A percentile compares a stretch with the other conserved stretches of the same genome.
Conservation (phyloP, 2,797 vertebrate species). For the Phrynocephalus forsythii region DNA sequence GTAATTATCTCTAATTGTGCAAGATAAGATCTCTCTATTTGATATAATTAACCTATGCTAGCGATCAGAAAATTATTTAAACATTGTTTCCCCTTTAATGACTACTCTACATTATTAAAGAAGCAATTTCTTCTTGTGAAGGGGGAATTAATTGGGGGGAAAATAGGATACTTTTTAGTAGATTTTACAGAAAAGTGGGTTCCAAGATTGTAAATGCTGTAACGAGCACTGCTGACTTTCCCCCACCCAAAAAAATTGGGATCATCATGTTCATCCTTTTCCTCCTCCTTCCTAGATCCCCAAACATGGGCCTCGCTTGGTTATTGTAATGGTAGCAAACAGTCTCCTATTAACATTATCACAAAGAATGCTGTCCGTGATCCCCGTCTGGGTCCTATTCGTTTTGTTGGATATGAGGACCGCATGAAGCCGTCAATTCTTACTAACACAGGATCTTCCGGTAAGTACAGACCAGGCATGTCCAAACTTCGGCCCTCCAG, state of each 20-base stretch:
- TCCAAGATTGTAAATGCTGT: background rate
- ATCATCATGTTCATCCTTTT: background rate
- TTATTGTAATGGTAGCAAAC: conserved; percentile 67
- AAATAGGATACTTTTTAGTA: background rate
- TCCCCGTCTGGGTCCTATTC: conserved; percentile 53
- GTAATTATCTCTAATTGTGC: too few relatives aligned
- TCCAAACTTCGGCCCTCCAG: too few relatives aligned
- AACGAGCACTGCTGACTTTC: background rate
- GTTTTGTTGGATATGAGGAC: conserved; percentile 58
- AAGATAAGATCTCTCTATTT: background rate
- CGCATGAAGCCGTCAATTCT: conserved; percentile 1
- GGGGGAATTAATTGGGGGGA: background rate
- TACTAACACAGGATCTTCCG: conserved; percentile 64
- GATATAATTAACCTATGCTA: background rate
- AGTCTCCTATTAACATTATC: conserved; percentile 82
- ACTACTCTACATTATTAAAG: background rate
- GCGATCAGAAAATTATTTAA: background rate
- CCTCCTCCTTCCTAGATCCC: conserved; percentile 40
- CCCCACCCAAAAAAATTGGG: background rate
- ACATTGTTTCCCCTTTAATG: background rate
- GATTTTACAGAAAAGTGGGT: background rate
- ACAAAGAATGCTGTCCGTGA: background rate
- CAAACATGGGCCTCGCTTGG: conserved; percentile 42
- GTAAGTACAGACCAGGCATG: conserved; percentile 42
- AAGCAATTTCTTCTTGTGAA: background rate